A percentile compares a stretch with the other conserved stretches of the same genome.
Conservation (phyloP, 2,888 invertebrate species). For the Thera britannica region DNA sequence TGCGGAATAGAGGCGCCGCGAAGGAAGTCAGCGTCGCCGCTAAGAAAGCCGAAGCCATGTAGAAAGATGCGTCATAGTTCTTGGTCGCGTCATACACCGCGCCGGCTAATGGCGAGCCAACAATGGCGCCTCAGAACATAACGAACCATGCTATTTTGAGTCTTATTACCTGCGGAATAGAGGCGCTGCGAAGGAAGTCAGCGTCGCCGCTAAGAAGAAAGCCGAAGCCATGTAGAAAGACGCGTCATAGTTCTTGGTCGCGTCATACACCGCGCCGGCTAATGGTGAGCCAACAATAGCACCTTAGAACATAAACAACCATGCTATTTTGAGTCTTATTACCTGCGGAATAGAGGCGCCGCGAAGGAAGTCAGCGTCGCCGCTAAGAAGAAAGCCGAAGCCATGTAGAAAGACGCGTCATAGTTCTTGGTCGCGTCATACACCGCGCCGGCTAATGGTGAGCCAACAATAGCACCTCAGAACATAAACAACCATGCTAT, state of each 20-base stretch:
- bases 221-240: slow-evolving; percentile 97
- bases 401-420: slow-evolving; percentile 96
- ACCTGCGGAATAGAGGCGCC: slow-evolving; percentile 88
- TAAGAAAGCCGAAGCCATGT: slow-evolving; percentile 95
- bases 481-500: neutral
- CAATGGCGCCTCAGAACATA: too few relatives aligned
- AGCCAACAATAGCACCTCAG: neutral
- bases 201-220: slow-evolving; percentile 93
- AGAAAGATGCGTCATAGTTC: slow-evolving; percentile 95
- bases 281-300: slow-evolving; percentile 49
- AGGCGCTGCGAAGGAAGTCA: slow-evolving; percentile 93
- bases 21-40: slow-evolving; percentile 94
- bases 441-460: too few relatives aligned
- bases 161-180: slow-evolving; percentile 79
- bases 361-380: slow-evolving; percentile 94
- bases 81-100: slow-evolving; percentile 95
- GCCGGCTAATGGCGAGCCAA: slow-evolving; percentile 85
- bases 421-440: slow-evolving; percentile 54
- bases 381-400: slow-evolving; percentile 92
- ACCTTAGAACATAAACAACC: too few relatives aligned
- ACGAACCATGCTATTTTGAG: neutral
- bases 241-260: slow-evolving; percentile 92
- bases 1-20: slow-evolving; percentile 88
- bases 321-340: slow-evolving; percentile 12
- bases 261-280: slow-evolving; percentile 95